Base-by-base conservation (phyloP, 2,888 invertebrate genomes). In the Tiphia femorata region DNA sequence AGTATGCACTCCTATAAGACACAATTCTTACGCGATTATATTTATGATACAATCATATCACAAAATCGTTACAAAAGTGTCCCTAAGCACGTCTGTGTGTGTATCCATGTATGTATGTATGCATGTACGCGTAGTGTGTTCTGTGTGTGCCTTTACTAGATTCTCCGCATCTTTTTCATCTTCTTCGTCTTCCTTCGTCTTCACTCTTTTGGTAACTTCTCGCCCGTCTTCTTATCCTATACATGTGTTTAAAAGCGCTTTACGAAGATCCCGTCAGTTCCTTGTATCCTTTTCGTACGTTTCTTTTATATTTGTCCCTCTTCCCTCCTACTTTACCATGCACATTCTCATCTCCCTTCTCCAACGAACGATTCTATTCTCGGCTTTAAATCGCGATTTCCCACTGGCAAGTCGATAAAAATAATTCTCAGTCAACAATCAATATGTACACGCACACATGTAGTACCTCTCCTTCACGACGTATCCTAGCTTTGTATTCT, bases 1-100 rank as follows among this genome's bases (percentile, higher is more conserved):
- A n/a, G n/a, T n/a, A n/a, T n/a, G n/a, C n/a, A n/a, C n/a, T n/a
- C n/a, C n/a, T n/a, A n/a, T 52, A 48, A 63, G 54, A 60, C 59
- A 57, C 67, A 48, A 62, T 47, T 52, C 61, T 62, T 55, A 48
- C 52, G 58, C 62, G 52, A 64, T 58, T 47, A 56, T 62, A 62
- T 49, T 37, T 70, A 75, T 69, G 49, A 60, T 77, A 78, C 73
- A 77, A 74, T 70, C 72, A 76, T 78, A 76, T 78, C 75, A 78
- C 76, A 78, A 78, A 77, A 72, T 77, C 75, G 72, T 73, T 63
- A 67, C 74, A 71, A 78, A 75, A 78, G 72, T 70, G 70, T 73
- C 70, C 74, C 70, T 71, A 68, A 70, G n/a, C 67, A 61, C 52
- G 53, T 53, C 53, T 47, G 49, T 48, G 42, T 61, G 51, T 54